Evolutionary conservation across 23 tunicate genomes (phyloP).

Genomic region (Diplosoma virens): DNA sequence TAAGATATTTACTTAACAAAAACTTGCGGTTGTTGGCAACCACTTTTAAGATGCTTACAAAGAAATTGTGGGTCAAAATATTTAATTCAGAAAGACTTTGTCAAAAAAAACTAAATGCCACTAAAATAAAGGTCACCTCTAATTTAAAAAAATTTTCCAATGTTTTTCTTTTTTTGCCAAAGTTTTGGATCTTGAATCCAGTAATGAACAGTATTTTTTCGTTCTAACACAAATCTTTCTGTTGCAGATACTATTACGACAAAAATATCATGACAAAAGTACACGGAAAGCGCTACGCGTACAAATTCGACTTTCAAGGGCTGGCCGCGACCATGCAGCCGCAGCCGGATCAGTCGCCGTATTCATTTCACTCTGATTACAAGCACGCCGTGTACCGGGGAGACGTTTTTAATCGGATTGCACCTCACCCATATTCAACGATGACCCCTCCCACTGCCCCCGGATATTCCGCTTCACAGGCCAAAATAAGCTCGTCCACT

Average conservation of each 20-base stretch:
- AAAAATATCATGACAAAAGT: slow-evolving; percentile 99
- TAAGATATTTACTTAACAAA: too few relatives aligned
- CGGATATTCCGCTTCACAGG: slow-evolving; percentile 30
- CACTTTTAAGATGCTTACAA: too few relatives aligned
- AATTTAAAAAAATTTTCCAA: too few relatives aligned
- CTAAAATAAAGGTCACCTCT: too few relatives aligned
- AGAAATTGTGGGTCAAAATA: too few relatives aligned
- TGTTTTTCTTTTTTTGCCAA: too few relatives aligned
- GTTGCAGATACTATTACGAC: slow-evolving; percentile 97
- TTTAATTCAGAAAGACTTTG: too few relatives aligned
- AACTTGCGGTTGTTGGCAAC: too few relatives aligned
- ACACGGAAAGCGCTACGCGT: slow-evolving; percentile 99
- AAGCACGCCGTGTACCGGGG: slow-evolving; percentile 60
- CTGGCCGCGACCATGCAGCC: slow-evolving; percentile 92
- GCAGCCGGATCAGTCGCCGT: slow-evolving; percentile 82
- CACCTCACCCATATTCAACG: slow-evolving; percentile 41
- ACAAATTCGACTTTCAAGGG: slow-evolving; percentile 99
- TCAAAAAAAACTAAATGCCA: too few relatives aligned
- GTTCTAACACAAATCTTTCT: too few relatives aligned
- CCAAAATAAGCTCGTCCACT: slow-evolving; percentile 49
- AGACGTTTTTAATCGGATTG: slow-evolving; percentile 44
- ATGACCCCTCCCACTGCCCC: slow-evolving; percentile 40
- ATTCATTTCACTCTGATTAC: slow-evolving; percentile 53
- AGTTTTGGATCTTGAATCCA: too few relatives aligned
- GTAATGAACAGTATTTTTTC: too few relatives aligned